Evolutionary conservation across 2,888 invertebrate genomes (phyloP), one percentile per base, ranked within the genome.

Genomic region (Tubulanus polymorphus): DNA sequence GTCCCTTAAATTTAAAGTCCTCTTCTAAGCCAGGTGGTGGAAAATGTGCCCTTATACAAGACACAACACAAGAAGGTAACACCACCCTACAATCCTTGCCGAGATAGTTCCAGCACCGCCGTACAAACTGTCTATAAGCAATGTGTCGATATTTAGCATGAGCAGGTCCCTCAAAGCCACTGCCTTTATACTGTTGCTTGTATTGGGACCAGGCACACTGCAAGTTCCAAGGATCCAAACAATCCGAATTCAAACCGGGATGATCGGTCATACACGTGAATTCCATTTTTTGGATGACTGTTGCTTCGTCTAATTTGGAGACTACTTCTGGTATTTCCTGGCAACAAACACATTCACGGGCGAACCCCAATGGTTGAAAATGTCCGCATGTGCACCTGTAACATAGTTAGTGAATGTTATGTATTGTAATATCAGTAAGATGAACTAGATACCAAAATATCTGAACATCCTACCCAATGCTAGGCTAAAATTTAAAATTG

Each of bases 91-190:
- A 46, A 8, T 56, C 25, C 28, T 51, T 53, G 10, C 48, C 56
- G 1, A 59, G 23, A 26, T 30, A 56, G 12, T 32, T 48, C 59
- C 59, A 59, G 25, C 45, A 37, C 56, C 56, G 56, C 18, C 59
- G 29, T 6, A 37, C 51, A 5, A 56, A 50, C 27, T 53, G 49
- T 41, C 55, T 37, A 41, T 59, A 59, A 1, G 53, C 50, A 2
- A 48, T 53, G 25, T 56, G 55, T 18, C 59, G n/a, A 15, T 56
- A 48, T 28, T 41, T 41, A 23, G 41, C 41, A 41, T 41, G 5
- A 5, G 15, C 18, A 15, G 41, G 41, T 23, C 41, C 41, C 18
- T 41, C 15, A 23, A 41, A 41, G 15, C 20, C 41, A 8, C 23
- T 41, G 41, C 41, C 23, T 41, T 23, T 3, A 41, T 41, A 41